Evolutionary conservation across 2,113 vertebrate species (phyloP).

Genomic region (Platichthys stellatus): DNA sequence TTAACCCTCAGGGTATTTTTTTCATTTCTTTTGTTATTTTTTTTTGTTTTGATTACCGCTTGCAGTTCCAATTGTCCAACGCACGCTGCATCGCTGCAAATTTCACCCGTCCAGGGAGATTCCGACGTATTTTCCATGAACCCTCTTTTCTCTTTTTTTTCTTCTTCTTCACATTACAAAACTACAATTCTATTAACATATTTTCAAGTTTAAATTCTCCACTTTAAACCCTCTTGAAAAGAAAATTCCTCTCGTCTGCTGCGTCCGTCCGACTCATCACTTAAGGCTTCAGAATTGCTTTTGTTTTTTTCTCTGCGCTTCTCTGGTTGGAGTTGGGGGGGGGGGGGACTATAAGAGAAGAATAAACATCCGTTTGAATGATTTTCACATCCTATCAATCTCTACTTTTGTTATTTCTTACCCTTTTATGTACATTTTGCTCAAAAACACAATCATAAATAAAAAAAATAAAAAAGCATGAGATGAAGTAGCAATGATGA

Average conservation of each 20-base stretch:
- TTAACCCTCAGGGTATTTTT: constrained; percentile 54
- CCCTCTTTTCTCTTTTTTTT: constrained; percentile 75
- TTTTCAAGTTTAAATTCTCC: constrained; percentile 89
- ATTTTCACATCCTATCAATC: constrained; percentile 72
- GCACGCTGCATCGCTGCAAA: constrained; percentile 83
- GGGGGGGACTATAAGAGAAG: constrained; percentile 67
- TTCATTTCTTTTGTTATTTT: constrained; percentile 59
- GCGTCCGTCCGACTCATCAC: constrained; percentile 69
- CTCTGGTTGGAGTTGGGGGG: constrained; percentile 60
- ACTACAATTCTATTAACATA: constrained; percentile 89
- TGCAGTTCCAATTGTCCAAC: constrained; percentile 85
- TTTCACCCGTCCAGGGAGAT: constrained; percentile 73
- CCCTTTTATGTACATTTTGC: constrained; percentile 78
- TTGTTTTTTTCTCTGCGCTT: constrained; percentile 56
- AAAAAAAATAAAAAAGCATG: constrained; percentile 75
- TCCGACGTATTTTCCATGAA: constrained; percentile 57
- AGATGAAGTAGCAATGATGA: constrained; percentile 84
- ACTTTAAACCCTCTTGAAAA: constrained; percentile 82
- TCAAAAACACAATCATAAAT: constrained; percentile 77
- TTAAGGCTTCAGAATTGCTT: constrained; percentile 84
- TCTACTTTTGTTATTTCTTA: constrained; percentile 65
- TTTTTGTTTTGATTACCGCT: constrained; percentile 77
- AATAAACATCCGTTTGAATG: constrained; percentile 60
- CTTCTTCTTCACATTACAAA: constrained; percentile 88
- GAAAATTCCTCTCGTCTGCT: constrained; percentile 74